Percentiles rank a stretch among this genome's conserved stretches.
phyloP scores from a whole-genome alignment of 2,888 invertebrate genomes.

The Phymatocera aterrima region DNA sequence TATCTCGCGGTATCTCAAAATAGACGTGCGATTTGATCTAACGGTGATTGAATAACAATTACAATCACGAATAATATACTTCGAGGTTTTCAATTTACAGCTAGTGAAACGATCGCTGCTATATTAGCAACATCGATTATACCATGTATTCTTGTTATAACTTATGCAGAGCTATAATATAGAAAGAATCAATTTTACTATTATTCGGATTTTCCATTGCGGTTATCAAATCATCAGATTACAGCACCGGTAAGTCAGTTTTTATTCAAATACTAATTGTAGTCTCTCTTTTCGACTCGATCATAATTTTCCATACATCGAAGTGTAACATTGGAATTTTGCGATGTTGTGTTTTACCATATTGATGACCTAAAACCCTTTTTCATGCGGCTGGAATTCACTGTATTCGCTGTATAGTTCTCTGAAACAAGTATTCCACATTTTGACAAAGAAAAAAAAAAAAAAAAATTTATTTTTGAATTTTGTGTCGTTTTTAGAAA shows the following conservation, averaged over 20 bases:
- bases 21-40: neutral
- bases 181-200: conserved; percentile 37
- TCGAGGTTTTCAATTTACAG: neutral
- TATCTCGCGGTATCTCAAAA: neutral
- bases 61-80: neutral
- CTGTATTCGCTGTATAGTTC: no score
- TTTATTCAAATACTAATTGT: neutral
- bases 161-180: conserved; percentile 21
- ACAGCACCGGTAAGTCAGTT: neutral
- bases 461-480: no score
- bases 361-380: no score
- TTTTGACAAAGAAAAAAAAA: no score
- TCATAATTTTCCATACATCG: no score
- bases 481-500: no score
- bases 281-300: no score
- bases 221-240: neutral
- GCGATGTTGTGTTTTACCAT: no score
- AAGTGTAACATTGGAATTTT: no score
- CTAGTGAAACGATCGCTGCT: conserved; percentile 52
- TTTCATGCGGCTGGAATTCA: no score
- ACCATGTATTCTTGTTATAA: conserved; percentile 30
- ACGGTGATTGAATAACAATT: neutral
- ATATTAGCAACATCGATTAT: conserved; percentile 54
- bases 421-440: no score
- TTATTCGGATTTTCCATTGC: neutral